Evolutionary conservation across 2,888 invertebrate species (phyloP).

Genomic region (Choristoneura rosaceana): DNA sequence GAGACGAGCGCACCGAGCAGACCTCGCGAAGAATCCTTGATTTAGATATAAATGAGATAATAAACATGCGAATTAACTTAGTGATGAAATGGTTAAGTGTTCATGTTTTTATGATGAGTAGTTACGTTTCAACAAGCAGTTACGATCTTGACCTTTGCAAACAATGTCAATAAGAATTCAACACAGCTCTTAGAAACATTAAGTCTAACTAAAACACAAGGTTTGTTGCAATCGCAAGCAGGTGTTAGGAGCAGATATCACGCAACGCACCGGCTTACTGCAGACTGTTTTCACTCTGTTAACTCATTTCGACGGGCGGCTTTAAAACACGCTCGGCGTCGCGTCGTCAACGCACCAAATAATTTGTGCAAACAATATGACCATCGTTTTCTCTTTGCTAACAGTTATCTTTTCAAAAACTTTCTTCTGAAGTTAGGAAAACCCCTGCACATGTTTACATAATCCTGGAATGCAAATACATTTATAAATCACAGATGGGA

Average conservation of each 20-base stretch:
- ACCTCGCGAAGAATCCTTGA: conserved; percentile 59
- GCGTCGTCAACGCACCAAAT: conserved; percentile 69
- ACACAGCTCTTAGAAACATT: conserved; percentile 58
- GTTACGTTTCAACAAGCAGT: conserved; percentile 48
- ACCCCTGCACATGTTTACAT: conserved; percentile 19
- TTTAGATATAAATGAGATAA: conserved; percentile 51
- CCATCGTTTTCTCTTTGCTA: conserved; percentile 34
- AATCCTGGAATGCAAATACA: conserved; percentile 24
- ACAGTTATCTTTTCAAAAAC: conserved; percentile 32
- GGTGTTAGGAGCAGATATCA: conserved; percentile 72
- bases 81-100: conserved; percentile 49
- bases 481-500: conserved; percentile 15
- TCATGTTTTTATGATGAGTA: conserved; percentile 53
- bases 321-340: conserved; percentile 68
- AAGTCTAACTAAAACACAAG: conserved; percentile 61
- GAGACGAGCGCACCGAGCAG: conserved; percentile 54
- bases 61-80: conserved; percentile 53
- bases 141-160: conserved; percentile 72
- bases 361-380: conserved; percentile 69
- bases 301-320: conserved; percentile 63
- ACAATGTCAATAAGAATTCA: conserved; percentile 63
- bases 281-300: conserved; percentile 73
- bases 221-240: conserved; percentile 65
- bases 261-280: conserved; percentile 64
- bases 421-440: conserved; percentile 36